phyloP scores from a whole-genome alignment of 2,888 invertebrate species.

The Troides oblongomaculatus region DNA sequence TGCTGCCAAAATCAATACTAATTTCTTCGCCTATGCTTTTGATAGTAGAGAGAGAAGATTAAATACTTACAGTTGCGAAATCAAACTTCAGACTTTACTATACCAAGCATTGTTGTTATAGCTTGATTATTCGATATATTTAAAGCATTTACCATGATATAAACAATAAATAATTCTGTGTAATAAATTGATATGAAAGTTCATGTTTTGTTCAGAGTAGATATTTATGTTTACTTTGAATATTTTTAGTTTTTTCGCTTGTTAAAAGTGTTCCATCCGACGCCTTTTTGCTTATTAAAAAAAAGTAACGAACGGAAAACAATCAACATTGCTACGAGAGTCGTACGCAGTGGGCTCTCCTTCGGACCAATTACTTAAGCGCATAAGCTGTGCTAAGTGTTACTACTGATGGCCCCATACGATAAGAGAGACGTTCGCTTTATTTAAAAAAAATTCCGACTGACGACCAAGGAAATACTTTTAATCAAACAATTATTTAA shows the following conservation, averaged over 20 bases:
- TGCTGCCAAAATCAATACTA: no score
- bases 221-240: background rate
- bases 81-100: no score
- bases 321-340: constrained; percentile 21
- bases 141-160: no score
- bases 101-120: no score
- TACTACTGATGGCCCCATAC: constrained; percentile 29
- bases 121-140: no score
- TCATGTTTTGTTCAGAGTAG: background rate
- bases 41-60: no score
- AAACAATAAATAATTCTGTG: no score
- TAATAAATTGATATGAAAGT: no score
- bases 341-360: constrained; percentile 23
- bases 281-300: constrained; percentile 22
- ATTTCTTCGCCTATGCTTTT: no score
- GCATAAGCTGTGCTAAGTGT: constrained; percentile 26
- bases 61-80: no score
- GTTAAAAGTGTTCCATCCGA: background rate
- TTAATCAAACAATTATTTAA: background rate
- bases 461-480: constrained; percentile 8
- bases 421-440: constrained; percentile 24
- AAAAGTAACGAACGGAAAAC: constrained; percentile 21
- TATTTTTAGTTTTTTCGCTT: background rate
- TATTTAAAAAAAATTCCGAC: constrained; percentile 23
- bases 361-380: constrained; percentile 30